phyloP scores from a whole-genome alignment of 2,888 invertebrate species.

The Agrochola circellaris region DNA sequence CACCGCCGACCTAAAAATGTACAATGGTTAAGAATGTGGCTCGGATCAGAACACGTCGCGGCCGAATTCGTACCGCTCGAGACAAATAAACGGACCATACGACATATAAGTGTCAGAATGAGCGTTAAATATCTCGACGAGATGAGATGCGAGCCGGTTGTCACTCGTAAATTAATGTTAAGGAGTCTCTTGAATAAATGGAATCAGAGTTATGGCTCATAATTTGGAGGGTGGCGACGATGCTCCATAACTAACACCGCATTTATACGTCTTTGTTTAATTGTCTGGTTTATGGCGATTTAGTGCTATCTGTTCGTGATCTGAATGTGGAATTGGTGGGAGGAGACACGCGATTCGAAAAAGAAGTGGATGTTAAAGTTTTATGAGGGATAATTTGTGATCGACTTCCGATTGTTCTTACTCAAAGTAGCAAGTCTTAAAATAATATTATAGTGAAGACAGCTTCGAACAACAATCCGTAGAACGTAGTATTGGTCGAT shows the following conservation, averaged over 20 bases:
- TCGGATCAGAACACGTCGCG: constrained; percentile 80
- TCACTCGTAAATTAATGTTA: constrained; percentile 88
- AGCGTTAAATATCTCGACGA: constrained; percentile 85
- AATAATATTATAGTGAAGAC: background rate
- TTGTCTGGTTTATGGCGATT: constrained; percentile 72
- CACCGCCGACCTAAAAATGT: constrained; percentile 76
- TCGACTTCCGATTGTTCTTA: background rate
- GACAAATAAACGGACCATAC: constrained; percentile 83
- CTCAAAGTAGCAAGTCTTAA: too few species aligned
- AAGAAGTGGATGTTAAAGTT: background rate
- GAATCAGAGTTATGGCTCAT: constrained; percentile 89
- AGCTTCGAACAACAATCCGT: background rate
- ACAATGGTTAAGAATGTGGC: constrained; percentile 76
- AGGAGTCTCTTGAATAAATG: constrained; percentile 86
- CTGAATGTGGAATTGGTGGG: constrained; percentile 29
- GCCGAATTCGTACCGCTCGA: constrained; percentile 81
- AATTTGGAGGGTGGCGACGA: constrained; percentile 82
- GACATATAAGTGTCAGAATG: constrained; percentile 87
- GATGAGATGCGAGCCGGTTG: constrained; percentile 86
- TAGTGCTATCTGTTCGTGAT: constrained; percentile 64
- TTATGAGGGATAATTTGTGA: background rate
- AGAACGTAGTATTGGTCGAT: background rate
- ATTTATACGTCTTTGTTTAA: constrained; percentile 76
- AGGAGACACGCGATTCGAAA: constrained; percentile 1
- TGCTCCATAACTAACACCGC: constrained; percentile 80